These are phyloP conservation scores for Noctua fimbriata DNA, from an alignment of 2,888 invertebrate genomes.

Conservation along the genomic window DNA sequence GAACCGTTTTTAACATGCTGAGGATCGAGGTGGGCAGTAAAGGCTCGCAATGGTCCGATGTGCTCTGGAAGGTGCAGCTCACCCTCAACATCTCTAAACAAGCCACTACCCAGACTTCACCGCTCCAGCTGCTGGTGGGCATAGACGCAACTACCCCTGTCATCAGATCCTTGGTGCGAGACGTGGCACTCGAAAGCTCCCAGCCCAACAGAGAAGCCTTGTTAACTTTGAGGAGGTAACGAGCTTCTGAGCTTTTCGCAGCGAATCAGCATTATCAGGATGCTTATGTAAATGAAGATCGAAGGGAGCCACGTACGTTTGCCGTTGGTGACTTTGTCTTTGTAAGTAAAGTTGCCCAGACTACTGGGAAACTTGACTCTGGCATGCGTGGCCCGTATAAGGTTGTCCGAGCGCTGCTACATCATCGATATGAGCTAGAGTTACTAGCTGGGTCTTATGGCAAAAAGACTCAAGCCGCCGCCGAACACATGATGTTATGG, in stretches of 20 bases:
- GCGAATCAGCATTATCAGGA: too few relatives aligned
- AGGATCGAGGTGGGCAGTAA: conserved; percentile 10
- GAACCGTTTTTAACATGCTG: conserved; percentile 31
- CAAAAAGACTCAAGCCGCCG: conserved; percentile 28
- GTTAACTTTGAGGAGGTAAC: conserved; percentile 1
- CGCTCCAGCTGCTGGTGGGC: conserved; percentile 12
- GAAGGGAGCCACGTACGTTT: conserved; percentile 4
- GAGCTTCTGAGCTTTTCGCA: conserved; percentile 1
- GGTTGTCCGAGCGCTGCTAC: neutral
- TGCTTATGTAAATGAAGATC: neutral
- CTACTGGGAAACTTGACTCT: neutral
- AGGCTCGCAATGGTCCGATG: conserved; percentile 12
- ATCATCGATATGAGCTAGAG: neutral
- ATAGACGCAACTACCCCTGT: conserved; percentile 18
- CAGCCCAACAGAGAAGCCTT: too few relatives aligned
- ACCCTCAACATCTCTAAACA: conserved; percentile 20
- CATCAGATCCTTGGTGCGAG: neutral
- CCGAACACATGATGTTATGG: neutral
- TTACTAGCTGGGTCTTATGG: neutral
- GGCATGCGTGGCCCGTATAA: neutral
- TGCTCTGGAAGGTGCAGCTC: conserved; percentile 34
- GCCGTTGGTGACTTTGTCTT: neutral
- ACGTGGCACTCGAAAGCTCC: too few relatives aligned
- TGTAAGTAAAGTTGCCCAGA: conserved; percentile 1
- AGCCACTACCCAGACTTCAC: neutral